Evolutionary conservation across 2,113 vertebrate genomes (phyloP).

Genomic region (Cyprinodon tularosa): DNA sequence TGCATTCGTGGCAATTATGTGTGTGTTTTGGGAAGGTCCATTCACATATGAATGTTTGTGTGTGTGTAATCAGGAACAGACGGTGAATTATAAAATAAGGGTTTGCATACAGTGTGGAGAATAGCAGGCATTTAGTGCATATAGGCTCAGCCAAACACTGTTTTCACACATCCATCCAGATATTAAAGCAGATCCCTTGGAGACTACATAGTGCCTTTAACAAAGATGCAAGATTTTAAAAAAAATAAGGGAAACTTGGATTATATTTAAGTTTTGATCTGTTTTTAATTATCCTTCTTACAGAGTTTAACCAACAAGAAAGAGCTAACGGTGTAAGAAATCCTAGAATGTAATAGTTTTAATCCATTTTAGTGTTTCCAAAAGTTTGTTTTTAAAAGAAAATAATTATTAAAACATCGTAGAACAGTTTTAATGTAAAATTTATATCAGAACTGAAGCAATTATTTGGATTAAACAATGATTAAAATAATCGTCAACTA

Average conservation of each 20-base stretch:
- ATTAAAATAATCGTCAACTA: no score
- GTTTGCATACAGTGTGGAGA: slow-evolving; percentile 9
- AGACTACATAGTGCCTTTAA: neutral
- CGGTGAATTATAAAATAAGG: slow-evolving; percentile 36
- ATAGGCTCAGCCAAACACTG: slow-evolving; percentile 11
- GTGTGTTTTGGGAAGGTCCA: slow-evolving; percentile 47
- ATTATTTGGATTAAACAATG: no score
- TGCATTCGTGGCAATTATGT: slow-evolving; percentile 54
- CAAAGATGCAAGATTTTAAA: neutral
- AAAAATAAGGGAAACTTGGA: no score
- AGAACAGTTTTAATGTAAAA: no score
- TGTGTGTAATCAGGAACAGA: slow-evolving; percentile 39
- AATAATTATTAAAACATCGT: no score
- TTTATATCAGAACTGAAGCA: no score
- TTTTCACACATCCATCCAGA: slow-evolving; percentile 4
- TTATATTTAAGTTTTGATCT: neutral
- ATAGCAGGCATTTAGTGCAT: slow-evolving; percentile 5
- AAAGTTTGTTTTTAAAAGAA: no score
- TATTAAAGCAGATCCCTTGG: slow-evolving; percentile 16
- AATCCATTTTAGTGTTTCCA: no score
- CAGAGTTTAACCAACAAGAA: no score
- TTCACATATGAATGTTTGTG: slow-evolving; percentile 40
- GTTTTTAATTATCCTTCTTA: no score
- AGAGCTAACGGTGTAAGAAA: no score
- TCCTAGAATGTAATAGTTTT: no score